Conservation (phyloP, 2,113 vertebrate genomes). For the Limanda limanda region DNA sequence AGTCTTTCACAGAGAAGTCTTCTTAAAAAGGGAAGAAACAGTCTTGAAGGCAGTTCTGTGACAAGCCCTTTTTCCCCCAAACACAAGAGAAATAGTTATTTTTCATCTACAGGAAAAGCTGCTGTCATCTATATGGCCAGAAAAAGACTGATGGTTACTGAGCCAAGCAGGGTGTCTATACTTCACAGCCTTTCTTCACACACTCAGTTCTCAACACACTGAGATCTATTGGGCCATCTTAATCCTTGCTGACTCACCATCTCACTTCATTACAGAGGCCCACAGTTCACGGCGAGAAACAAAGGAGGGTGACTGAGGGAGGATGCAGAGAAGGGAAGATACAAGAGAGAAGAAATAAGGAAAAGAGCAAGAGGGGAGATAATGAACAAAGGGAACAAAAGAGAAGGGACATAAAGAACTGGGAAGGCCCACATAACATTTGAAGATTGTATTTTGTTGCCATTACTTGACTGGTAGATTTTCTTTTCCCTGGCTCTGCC, state of each 20-base stretch:
- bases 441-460: no score
- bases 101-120: conserved; percentile 9
- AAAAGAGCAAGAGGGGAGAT: background rate
- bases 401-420: background rate
- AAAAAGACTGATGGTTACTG: conserved; percentile 25
- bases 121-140: conserved; percentile 14
- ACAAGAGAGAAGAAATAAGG: background rate
- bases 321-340: background rate
- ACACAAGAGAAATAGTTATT: background rate
- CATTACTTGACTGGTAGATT: background rate
- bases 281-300: conserved; percentile 34
- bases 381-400: background rate
- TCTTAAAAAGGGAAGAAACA: background rate
- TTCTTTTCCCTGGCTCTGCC: background rate
- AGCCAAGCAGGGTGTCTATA: conserved; percentile 19
- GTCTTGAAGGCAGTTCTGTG: no score
- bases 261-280: conserved; percentile 32
- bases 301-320: conserved; percentile 14
- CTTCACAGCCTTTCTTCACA: conserved; percentile 43
- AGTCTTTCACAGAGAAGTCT: background rate
- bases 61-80: background rate
- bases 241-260: conserved; percentile 62
- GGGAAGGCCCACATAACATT: background rate
- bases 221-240: conserved; percentile 44
- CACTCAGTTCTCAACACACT: conserved; percentile 5